These are phyloP conservation scores for Sphenopsis melanotis DNA, from an alignment of 2,797 vertebrate genomes.

Conservation along the genomic window DNA sequence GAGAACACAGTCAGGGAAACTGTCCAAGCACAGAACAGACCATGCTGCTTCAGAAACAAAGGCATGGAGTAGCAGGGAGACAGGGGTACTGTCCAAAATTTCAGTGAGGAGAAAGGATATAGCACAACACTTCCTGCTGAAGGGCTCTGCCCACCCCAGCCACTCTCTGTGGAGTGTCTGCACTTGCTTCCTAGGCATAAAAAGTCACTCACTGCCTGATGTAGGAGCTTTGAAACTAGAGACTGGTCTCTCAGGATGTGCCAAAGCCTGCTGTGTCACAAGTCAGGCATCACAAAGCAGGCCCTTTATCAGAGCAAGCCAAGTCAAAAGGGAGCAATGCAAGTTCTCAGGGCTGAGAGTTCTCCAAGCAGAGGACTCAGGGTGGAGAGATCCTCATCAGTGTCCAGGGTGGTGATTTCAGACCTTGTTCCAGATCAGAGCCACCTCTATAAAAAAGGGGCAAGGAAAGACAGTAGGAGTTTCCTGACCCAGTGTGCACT, in stretches of 20 bases:
- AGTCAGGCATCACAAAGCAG: neutral
- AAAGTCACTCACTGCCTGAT: neutral
- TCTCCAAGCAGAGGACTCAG: neutral
- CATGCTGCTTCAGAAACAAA: neutral
- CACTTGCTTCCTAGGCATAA: neutral
- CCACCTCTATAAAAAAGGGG: neutral
- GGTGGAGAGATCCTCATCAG: neutral
- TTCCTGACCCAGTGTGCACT: neutral
- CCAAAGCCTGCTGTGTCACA: neutral
- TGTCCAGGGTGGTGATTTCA: neutral
- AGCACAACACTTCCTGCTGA: neutral
- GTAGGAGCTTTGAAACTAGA: neutral
- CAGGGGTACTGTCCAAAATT: neutral
- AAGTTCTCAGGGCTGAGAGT: neutral
- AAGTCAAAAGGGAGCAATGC: neutral
- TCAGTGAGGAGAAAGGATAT: neutral
- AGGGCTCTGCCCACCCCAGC: neutral
- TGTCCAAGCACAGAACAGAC: neutral
- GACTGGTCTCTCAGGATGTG: neutral
- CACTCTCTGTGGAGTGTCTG: neutral
- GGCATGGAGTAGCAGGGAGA: neutral
- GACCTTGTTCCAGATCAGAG: neutral
- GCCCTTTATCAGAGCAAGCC: neutral
- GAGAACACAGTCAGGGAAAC: neutral
- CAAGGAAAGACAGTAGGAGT: neutral